phyloP scores from a whole-genome alignment of 1,140 invertebrate genomes.

The Catajapyx aquilonaris region DNA sequence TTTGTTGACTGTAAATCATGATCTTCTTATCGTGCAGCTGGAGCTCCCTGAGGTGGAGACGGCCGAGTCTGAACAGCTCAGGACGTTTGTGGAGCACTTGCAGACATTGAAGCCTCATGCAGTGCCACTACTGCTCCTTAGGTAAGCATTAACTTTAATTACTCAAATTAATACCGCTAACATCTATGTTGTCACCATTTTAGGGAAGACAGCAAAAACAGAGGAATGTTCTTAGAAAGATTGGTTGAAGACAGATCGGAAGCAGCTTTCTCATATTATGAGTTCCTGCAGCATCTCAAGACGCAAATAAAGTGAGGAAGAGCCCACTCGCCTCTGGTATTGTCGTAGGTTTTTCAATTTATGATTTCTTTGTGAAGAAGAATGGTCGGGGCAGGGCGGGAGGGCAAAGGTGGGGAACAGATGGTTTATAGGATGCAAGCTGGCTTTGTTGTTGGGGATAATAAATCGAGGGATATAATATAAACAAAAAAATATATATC shows the following conservation, averaged over 20 bases:
- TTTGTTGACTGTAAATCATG: neutral
- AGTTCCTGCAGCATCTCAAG: slow-evolving; percentile 93
- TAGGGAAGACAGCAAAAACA: slow-evolving; percentile 72
- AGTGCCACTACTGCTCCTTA: slow-evolving; percentile 57
- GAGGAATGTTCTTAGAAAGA: slow-evolving; percentile 62
- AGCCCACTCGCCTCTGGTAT: no score
- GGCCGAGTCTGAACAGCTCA: slow-evolving; percentile 46
- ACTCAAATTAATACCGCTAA: neutral
- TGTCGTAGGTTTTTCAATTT: no score
- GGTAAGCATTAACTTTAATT: slow-evolving; percentile 28
- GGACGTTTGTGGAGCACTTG: slow-evolving; percentile 60
- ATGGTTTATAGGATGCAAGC: no score
- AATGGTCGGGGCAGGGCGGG: no score
- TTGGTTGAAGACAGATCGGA: slow-evolving; percentile 88
- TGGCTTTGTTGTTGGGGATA: no score
- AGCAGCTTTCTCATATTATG: slow-evolving; percentile 83
- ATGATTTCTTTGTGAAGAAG: no score
- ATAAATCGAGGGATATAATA: no score
- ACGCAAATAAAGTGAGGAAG: slow-evolving; percentile 71
- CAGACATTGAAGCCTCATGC: slow-evolving; percentile 65
- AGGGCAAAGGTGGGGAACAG: no score
- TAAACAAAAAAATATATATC: no score
- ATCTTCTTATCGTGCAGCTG: slow-evolving; percentile 28
- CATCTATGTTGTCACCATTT: slow-evolving; percentile 15
- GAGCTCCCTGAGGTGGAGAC: slow-evolving; percentile 60